phyloP scores from a whole-genome alignment of 2,888 invertebrate species.

The Troides helena region DNA sequence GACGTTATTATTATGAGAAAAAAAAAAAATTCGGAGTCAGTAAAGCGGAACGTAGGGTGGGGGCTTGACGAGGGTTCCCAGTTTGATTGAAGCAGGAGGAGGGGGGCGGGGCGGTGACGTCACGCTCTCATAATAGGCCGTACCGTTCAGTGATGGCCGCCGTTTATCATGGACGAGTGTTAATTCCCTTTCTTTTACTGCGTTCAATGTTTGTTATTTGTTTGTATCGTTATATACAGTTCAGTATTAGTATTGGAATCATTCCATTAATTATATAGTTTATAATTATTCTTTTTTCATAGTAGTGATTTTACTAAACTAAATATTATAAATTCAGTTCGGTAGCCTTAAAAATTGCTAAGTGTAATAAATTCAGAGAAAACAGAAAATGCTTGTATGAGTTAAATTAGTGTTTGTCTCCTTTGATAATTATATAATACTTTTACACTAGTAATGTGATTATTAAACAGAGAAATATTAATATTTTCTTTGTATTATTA shows the following conservation, averaged over 20 bases:
- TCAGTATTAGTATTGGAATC: slow-evolving; percentile 1
- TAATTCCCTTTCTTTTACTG: slow-evolving; percentile 43
- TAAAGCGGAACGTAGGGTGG: slow-evolving; percentile 78
- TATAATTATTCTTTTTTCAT: too few relatives aligned
- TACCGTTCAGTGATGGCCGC: slow-evolving; percentile 79
- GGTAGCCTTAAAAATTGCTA: too few relatives aligned
- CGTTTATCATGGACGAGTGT: slow-evolving; percentile 72
- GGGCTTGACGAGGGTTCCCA: slow-evolving; percentile 79
- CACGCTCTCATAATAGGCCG: slow-evolving; percentile 79
- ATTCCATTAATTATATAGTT: not conserved
- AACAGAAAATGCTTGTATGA: too few relatives aligned
- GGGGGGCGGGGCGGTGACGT: slow-evolving; percentile 80
- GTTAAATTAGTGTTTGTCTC: too few relatives aligned
- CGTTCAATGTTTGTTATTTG: slow-evolving; percentile 3
- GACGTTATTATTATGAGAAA: slow-evolving; percentile 80
- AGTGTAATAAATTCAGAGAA: too few relatives aligned
- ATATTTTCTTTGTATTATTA: too few relatives aligned
- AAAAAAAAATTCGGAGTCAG: slow-evolving; percentile 72
- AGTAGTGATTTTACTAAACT: too few relatives aligned
- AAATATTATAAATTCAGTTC: too few relatives aligned
- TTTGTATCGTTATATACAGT: not conserved
- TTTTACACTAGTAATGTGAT: too few relatives aligned
- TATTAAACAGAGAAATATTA: too few relatives aligned
- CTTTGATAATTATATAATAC: too few relatives aligned
- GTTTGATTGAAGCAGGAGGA: slow-evolving; percentile 77